These are phyloP conservation scores for Nasua narica DNA, from an alignment of 2,797 vertebrate genomes.

Conservation along the genomic window DNA sequence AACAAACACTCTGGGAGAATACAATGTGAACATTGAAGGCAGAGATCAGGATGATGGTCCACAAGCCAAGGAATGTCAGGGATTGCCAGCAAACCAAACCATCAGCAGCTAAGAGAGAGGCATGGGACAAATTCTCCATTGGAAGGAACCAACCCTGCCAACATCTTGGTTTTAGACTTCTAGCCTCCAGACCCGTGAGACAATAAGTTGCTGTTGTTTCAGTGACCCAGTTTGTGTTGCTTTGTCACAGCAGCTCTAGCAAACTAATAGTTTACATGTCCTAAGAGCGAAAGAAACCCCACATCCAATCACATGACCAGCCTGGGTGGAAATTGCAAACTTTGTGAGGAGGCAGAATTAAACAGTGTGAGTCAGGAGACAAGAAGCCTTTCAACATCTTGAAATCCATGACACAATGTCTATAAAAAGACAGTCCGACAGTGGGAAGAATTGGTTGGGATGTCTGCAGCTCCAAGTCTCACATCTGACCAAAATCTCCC, in stretches of 20 bases:
- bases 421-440: background rate
- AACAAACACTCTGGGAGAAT: background rate
- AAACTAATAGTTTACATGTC: background rate
- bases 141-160: background rate
- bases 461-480: background rate
- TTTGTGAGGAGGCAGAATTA: slow-evolving; percentile 3
- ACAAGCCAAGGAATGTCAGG: background rate
- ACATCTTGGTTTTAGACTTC: background rate
- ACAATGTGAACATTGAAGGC: background rate
- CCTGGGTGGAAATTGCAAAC: background rate
- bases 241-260: background rate
- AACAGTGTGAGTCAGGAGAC: background rate
- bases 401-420: background rate
- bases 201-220: background rate
- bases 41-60: background rate
- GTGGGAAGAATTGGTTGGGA: background rate
- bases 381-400: background rate
- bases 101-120: background rate
- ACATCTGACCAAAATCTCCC: background rate
- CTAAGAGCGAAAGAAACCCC: background rate
- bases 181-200: background rate
- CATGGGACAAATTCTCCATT: background rate
- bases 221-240: background rate
- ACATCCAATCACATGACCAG: background rate
- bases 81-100: background rate